Conservation (phyloP, 2,888 invertebrate genomes). For the Rhagophthalmus giganteus region DNA sequence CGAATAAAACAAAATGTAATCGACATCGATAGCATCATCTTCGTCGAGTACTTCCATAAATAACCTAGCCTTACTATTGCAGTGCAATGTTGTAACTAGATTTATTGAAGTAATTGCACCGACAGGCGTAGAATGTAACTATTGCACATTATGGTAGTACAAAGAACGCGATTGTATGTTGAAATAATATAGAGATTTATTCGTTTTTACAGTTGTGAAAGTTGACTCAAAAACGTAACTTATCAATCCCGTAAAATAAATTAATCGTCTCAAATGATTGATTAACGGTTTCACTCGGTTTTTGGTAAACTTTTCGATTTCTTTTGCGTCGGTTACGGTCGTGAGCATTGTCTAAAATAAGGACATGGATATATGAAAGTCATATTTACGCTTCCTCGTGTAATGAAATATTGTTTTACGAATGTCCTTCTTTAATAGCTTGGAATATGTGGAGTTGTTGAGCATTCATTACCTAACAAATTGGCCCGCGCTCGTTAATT, state of each 20-base stretch:
- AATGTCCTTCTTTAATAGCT: no score
- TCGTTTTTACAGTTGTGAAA: constrained; percentile 12
- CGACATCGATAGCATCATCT: background rate
- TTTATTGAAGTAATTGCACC: constrained; percentile 12
- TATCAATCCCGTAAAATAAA: constrained; percentile 11
- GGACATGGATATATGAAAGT: no score
- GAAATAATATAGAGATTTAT: constrained; percentile 4
- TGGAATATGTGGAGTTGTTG: no score
- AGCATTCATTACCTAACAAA: no score
- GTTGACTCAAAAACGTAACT: constrained; percentile 1
- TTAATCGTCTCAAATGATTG: constrained; percentile 7
- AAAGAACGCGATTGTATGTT: constrained; percentile 2
- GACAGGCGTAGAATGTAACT: constrained; percentile 6
- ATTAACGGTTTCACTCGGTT: background rate
- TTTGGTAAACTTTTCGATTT: no score
- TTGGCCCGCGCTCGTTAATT: no score
- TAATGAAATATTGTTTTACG: no score
- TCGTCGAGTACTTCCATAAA: background rate
- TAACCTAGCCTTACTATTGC: background rate
- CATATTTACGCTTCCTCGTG: no score
- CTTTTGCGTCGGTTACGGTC: no score
- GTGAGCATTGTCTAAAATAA: no score
- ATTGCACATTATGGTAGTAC: constrained; percentile 7
- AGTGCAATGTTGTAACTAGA: constrained; percentile 11
- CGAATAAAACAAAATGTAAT: no score